Evolutionary conservation across 2,797 vertebrate species (phyloP).

Genomic region (Mus minutoides): DNA sequence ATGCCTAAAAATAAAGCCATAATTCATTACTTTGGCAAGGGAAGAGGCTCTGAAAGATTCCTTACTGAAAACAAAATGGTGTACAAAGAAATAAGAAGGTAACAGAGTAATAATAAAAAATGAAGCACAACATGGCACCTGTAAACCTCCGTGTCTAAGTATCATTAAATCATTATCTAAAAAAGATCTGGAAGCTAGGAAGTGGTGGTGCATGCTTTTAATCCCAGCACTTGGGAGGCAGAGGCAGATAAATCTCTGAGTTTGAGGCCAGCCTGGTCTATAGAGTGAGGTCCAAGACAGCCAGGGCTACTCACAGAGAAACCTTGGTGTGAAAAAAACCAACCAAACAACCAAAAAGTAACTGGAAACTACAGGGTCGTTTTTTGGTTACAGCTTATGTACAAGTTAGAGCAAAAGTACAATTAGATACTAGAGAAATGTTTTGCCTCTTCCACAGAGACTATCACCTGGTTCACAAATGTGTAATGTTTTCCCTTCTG

Average conservation of each 20-base stretch:
- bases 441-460: background rate
- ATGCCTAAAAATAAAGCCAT: slow-evolving; percentile 90
- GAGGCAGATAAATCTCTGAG: background rate
- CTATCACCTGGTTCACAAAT: background rate
- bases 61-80: slow-evolving; percentile 61
- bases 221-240: background rate
- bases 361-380: background rate
- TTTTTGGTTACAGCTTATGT: background rate
- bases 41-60: background rate
- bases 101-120: slow-evolving; percentile 9
- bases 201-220: background rate
- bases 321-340: background rate
- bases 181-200: background rate
- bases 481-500: background rate
- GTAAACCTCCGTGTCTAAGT: background rate
- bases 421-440: background rate
- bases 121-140: background rate
- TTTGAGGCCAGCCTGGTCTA: background rate
- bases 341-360: background rate
- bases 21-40: slow-evolving; percentile 35
- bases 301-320: background rate
- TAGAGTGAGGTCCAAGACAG: background rate
- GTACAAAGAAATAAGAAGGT: slow-evolving; percentile 40
- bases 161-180: slow-evolving; percentile 52
- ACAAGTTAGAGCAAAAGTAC: slow-evolving; percentile 28